These are phyloP conservation scores for Anarrhichthys ocellatus DNA, from an alignment of 2,113 vertebrate species.

Conservation along the genomic window DNA sequence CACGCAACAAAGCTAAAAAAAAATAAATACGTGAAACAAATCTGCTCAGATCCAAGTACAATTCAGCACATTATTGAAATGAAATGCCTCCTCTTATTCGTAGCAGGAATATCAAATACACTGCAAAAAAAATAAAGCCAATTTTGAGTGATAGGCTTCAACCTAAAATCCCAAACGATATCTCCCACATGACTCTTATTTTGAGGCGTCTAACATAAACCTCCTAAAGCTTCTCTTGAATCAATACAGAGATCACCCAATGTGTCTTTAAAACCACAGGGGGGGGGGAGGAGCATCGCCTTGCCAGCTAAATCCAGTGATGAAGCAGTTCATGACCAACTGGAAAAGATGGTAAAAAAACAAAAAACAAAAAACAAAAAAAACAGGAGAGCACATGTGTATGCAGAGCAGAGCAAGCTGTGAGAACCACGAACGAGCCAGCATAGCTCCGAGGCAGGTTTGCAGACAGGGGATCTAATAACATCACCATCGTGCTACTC, in stretches of 20 bases:
- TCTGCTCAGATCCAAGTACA: background rate
- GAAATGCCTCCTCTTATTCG: background rate
- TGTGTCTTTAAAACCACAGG: slow-evolving; percentile 16
- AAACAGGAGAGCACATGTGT: slow-evolving; percentile 26
- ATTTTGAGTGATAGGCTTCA: background rate
- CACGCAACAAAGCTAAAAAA: background rate
- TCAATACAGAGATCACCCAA: slow-evolving; percentile 3
- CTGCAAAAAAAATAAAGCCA: background rate
- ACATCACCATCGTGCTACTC: slow-evolving; percentile 55
- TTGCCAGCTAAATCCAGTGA: slow-evolving; percentile 34
- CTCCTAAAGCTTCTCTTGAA: slow-evolving; percentile 8
- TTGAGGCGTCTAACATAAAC: slow-evolving; percentile 6
- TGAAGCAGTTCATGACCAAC: slow-evolving; percentile 34
- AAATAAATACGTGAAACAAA: background rate
- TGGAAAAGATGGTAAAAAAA: slow-evolving; percentile 4
- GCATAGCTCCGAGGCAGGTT: slow-evolving; percentile 62
- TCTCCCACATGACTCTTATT: background rate
- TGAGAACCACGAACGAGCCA: slow-evolving; percentile 60
- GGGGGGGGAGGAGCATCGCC: background rate
- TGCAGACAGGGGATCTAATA: slow-evolving; percentile 59
- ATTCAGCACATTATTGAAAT: background rate
- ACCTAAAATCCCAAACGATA: background rate
- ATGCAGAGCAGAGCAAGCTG: slow-evolving; percentile 18
- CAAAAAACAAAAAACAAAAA: no score
- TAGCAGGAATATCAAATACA: background rate